These are phyloP conservation scores for Ceratoteleas bidentatus DNA, from an alignment of 1,140 invertebrate genomes.

Conservation along the genomic window DNA sequence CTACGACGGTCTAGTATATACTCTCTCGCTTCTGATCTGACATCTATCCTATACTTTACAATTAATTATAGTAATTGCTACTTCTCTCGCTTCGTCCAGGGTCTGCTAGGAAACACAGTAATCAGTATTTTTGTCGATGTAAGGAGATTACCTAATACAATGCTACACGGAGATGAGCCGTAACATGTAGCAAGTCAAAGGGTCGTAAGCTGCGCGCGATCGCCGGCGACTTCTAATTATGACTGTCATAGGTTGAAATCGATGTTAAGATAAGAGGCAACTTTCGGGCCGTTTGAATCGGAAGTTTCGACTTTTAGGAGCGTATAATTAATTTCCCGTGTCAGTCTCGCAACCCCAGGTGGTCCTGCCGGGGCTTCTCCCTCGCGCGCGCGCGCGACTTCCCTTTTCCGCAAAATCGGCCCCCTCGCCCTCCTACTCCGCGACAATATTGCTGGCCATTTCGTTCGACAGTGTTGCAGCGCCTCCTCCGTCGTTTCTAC, in stretches of 20 bases:
- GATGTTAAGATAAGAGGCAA: conserved; percentile 56
- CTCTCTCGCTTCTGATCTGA: too few relatives aligned
- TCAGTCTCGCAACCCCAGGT: conserved; percentile 72
- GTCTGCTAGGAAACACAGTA: too few relatives aligned
- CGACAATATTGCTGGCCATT: conserved; percentile 81
- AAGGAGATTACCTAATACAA: too few relatives aligned
- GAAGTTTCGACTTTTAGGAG: conserved; percentile 76
- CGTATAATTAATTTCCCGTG: conserved; percentile 82
- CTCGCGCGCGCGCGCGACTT: conserved; percentile 44
- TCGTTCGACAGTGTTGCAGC: conserved; percentile 77
- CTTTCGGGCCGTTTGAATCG: conserved; percentile 47
- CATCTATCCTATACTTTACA: too few relatives aligned
- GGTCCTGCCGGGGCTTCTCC: conserved; percentile 54
- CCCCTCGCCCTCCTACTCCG: conserved; percentile 62
- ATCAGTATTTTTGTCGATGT: too few relatives aligned
- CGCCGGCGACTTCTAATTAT: conserved; percentile 37
- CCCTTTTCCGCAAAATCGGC: conserved; percentile 70
- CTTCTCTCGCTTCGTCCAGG: too few relatives aligned
- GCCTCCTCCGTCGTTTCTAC: conserved; percentile 72
- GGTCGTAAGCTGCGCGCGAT: conserved; percentile 18
- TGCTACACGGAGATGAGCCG: too few relatives aligned
- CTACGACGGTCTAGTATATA: too few relatives aligned
- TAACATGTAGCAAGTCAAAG: neutral
- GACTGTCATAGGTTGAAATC: conserved; percentile 45
- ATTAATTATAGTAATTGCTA: too few relatives aligned